A percentile compares a stretch with the other conserved stretches of the same genome.
These are phyloP conservation scores for Pelusios castaneus DNA, from an alignment of 2,113 vertebrate species.

Conservation along the genomic window DNA sequence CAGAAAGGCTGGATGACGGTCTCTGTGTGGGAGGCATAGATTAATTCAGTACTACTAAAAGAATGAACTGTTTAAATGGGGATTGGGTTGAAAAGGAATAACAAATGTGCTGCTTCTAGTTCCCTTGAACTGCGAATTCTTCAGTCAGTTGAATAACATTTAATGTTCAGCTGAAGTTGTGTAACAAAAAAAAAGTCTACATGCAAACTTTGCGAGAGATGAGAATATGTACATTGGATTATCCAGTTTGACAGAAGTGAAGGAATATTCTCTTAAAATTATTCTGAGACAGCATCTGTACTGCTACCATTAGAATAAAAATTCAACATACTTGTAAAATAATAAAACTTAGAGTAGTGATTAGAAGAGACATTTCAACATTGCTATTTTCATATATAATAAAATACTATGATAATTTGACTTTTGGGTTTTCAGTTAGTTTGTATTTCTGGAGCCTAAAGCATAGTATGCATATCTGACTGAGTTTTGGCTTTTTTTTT, in stretches of 20 bases:
- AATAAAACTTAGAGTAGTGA: neutral
- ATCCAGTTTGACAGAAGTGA: too few relatives aligned
- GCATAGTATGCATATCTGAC: neutral
- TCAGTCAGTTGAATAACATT: neutral
- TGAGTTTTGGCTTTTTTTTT: neutral
- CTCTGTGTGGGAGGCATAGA: too few relatives aligned
- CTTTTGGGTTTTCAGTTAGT: neutral
- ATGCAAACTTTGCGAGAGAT: neutral
- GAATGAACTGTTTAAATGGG: neutral
- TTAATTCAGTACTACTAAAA: neutral
- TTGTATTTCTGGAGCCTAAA: neutral
- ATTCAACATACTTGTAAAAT: neutral
- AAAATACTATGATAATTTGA: neutral
- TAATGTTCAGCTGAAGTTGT: neutral
- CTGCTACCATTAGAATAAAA: too few relatives aligned
- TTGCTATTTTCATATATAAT: too few relatives aligned
- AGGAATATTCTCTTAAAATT: too few relatives aligned
- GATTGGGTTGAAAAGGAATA: neutral
- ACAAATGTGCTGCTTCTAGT: neutral
- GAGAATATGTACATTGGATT: neutral
- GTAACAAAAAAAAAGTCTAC: neutral
- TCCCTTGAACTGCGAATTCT: neutral
- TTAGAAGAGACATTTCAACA: too few relatives aligned
- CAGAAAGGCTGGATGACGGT: too few relatives aligned
- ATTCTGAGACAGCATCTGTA: too few relatives aligned